These are phyloP conservation scores for Gasterosteus nipponicus DNA, from an alignment of 2,113 vertebrate genomes.

Conservation along the genomic window DNA sequence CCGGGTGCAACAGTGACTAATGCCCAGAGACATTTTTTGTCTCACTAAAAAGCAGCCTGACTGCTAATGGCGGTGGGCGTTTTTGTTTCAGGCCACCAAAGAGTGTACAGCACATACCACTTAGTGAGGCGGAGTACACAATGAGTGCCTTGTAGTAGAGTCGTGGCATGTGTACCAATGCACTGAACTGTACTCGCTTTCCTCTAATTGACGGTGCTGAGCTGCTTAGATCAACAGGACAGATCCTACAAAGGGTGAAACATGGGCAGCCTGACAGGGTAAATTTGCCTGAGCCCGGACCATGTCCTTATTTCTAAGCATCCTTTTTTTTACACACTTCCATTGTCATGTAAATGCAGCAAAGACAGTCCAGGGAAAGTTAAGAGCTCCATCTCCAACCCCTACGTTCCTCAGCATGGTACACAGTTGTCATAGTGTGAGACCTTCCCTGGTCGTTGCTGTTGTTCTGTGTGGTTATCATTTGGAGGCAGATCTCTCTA, in stretches of 20 bases:
- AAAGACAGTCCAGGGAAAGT: slow-evolving; percentile 21
- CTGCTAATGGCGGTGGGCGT: slow-evolving; percentile 76
- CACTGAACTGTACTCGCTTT: slow-evolving; percentile 72
- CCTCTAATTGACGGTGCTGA: slow-evolving; percentile 73
- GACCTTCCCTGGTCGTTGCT: slow-evolving; percentile 52
- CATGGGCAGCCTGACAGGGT: slow-evolving; percentile 52
- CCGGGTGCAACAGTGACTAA: slow-evolving; percentile 74
- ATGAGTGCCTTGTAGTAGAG: slow-evolving; percentile 76
- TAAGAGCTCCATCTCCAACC: slow-evolving; percentile 4
- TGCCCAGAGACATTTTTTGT: slow-evolving; percentile 70
- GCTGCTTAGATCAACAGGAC: slow-evolving; percentile 67
- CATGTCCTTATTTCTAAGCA: slow-evolving; percentile 27
- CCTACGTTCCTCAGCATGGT: slow-evolving; percentile 7
- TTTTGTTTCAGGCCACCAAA: slow-evolving; percentile 70
- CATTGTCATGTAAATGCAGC: slow-evolving; percentile 56
- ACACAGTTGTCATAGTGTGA: slow-evolving; percentile 40
- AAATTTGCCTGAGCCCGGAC: slow-evolving; percentile 19
- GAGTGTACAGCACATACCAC: slow-evolving; percentile 73
- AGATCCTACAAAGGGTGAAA: slow-evolving; percentile 65
- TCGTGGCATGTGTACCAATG: slow-evolving; percentile 71
- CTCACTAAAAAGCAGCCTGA: slow-evolving; percentile 59
- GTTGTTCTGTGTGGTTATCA: slow-evolving; percentile 62
- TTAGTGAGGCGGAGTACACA: slow-evolving; percentile 74
- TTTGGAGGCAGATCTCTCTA: slow-evolving; percentile 59
- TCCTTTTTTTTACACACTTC: slow-evolving; percentile 5